Conservation (phyloP, 2,797 vertebrate genomes). For the Lutjanus campechanus region DNA sequence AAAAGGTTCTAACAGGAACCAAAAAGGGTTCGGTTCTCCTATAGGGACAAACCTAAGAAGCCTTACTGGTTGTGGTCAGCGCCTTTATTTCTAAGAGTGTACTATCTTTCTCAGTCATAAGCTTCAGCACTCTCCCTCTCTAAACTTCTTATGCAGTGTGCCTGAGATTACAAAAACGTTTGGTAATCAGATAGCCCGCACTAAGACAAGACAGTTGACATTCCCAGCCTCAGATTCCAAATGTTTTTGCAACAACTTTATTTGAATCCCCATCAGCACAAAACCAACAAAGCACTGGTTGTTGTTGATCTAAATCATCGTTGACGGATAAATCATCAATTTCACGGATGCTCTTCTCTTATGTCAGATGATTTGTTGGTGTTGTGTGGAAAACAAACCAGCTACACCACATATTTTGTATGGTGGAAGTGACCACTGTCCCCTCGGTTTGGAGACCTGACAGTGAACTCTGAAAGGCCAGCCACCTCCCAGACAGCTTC, state of each 20-base stretch:
- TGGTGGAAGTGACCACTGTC: constrained; percentile 66
- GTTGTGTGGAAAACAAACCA: constrained; percentile 41
- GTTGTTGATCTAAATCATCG: constrained; percentile 32
- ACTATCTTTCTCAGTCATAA: neutral
- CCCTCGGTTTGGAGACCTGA: constrained; percentile 71
- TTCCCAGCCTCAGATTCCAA: constrained; percentile 63
- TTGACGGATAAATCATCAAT: constrained; percentile 29
- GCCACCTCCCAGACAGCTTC: constrained; percentile 79
- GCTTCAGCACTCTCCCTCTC: constrained; percentile 28
- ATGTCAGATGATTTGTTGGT: constrained; percentile 33
- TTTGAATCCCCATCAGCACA: constrained; percentile 29
- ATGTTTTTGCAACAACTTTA: constrained; percentile 37
- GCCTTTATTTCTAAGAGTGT: too few species aligned
- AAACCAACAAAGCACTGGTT: constrained; percentile 50
- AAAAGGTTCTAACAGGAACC: too few species aligned
- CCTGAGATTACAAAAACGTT: constrained; percentile 64
- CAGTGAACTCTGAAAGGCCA: constrained; percentile 83
- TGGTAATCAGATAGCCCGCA: constrained; percentile 65
- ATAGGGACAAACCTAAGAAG: too few species aligned
- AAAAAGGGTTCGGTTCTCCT: too few species aligned
- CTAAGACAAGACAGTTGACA: constrained; percentile 54
- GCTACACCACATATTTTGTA: constrained; percentile 22
- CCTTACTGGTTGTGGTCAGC: too few species aligned
- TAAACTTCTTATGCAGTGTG: constrained; percentile 45
- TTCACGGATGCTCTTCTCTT: constrained; percentile 31